Evolutionary conservation across 2,888 invertebrate species (phyloP).

Genomic region (Drosophila conformis): DNA sequence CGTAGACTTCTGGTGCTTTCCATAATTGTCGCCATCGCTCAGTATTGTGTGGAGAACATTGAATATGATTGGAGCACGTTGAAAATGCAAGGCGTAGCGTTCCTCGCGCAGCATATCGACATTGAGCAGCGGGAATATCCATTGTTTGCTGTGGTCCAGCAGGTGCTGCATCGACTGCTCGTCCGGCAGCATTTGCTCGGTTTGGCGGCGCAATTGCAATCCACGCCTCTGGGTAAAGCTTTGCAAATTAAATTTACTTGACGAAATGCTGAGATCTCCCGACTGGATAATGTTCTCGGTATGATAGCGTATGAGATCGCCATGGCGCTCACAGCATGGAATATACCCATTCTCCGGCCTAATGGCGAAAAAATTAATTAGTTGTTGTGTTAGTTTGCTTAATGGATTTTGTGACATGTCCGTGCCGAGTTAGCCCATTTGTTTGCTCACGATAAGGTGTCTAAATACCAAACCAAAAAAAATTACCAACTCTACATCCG

Average conservation of each 20-base stretch:
- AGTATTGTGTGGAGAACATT: slow-evolving; percentile 61
- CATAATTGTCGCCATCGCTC: slow-evolving; percentile 24
- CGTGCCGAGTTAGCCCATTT: background rate
- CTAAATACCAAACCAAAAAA: background rate
- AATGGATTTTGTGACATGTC: slow-evolving; percentile 37
- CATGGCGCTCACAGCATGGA: slow-evolving; percentile 27
- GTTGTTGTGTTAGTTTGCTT: slow-evolving; percentile 25
- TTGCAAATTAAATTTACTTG: slow-evolving; percentile 87
- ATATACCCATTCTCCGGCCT: background rate
- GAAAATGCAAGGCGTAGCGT: slow-evolving; percentile 69
- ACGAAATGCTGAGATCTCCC: slow-evolving; percentile 89
- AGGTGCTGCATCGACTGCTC: slow-evolving; percentile 34
- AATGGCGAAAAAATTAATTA: slow-evolving; percentile 40
- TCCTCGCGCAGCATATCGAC: slow-evolving; percentile 51
- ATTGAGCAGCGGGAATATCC: slow-evolving; percentile 66
- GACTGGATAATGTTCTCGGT: slow-evolving; percentile 85
- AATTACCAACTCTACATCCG: background rate
- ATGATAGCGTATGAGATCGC: slow-evolving; percentile 84
- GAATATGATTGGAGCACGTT: slow-evolving; percentile 55
- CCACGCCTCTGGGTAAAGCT: slow-evolving; percentile 69
- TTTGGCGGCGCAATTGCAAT: slow-evolving; percentile 34
- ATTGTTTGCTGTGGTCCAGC: slow-evolving; percentile 50
- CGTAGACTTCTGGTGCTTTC: slow-evolving; percentile 29
- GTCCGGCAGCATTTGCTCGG: slow-evolving; percentile 33
- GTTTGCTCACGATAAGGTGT: background rate